Base-by-base conservation (phyloP, 2,113 vertebrate genomes). In the Tichodroma muraria region DNA sequence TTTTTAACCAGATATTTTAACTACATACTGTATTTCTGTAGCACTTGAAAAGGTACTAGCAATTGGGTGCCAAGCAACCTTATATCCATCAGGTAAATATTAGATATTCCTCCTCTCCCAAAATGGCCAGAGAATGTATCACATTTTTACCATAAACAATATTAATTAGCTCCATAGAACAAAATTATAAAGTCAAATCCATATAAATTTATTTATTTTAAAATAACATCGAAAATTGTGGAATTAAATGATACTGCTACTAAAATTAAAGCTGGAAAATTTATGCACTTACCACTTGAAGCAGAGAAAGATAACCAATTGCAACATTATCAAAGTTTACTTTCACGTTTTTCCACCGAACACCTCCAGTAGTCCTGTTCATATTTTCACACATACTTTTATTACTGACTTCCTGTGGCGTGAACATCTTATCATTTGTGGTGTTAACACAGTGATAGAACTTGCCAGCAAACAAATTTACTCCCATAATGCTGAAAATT, bases 401-500 rank as follows among this genome's bases (percentile, higher is more conserved):
- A 87, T 98, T 95, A 44, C 10, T 15, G 68, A 99, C 98, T 4
- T 31, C 0, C 5, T 12, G 4, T 45, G 17, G 2, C 47, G 1
- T 0, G 31, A 98, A 69, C 1, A 0, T 23, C 14, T 16, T 1
- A 12, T 88, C 89, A 25, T 69, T 78, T 45, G 96, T 98, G n/a
- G 8, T 94, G 90, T 99, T 98, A 66, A 98, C 31, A 96, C 99
- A 99, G 70, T 69, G 52, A 87, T 97, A 96, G 97, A 98, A 99
- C 84, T 98, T 99, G 38, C 99, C 99, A 54, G 99, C 99, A 97
- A 99, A 99, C 72, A 99, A 90, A 97, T 99, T 99, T 75, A 99
- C 99, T 57, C 99, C 99, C 99, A 99, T 99, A 90, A 99, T 99
- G 94, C 99, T 99, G 98, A 99, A 99, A 97, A 99, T 99, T 44